Evolutionary conservation across 2,797 vertebrate species (phyloP), one percentile per base, ranked within the genome.

Genomic region (Hirundo rustica): DNA sequence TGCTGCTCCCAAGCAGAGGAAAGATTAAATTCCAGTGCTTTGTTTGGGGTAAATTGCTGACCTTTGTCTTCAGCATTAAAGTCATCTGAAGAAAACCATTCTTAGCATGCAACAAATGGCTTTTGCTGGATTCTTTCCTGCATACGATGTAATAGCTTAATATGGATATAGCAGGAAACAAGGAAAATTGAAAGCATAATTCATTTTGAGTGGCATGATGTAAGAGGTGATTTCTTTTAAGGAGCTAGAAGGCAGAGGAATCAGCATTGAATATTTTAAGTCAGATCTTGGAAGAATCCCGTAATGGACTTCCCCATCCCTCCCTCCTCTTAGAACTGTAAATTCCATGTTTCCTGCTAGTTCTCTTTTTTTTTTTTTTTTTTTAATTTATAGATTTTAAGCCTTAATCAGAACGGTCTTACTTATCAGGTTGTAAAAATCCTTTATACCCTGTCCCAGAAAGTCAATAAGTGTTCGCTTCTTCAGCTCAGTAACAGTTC

Each of bases 1-100:
- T 32, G 62, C 75, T 89, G 92, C 70, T 92, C 74, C 71, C 67
- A 89, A 74, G 66, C 79, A 64, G 58, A 79, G 68, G 51, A 38
- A 82, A 92, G 88, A 96, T 90, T 92, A 72, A 95, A 97, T 89
- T 94, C 94, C 86, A 75, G 50, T 45, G 65, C 82, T 95, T 92
- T 90, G 65, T 95, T 92, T 95, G 76, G 93, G 58, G 91, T 75
- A 88, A 86, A 91, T 90, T 91, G 70, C 88, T 88, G 87, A 81
- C 92, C 74, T 93, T 94, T 95, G 85, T 88, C 68, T 95, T 90
- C 78, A 77, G 48, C 75, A 25, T 94, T 93, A 85, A 96, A 95
- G 68, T 32, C 83, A 87, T 75, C 80, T 95, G 91, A 93, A 89
- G 75, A 75, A 91, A 96, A 62, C 65, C 65, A 64, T 92, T 92